A percentile compares a stretch with the other conserved stretches of the same genome.
Evolutionary conservation across 2,113 vertebrate genomes (phyloP).

Genomic region (Suricata suricatta): DNA sequence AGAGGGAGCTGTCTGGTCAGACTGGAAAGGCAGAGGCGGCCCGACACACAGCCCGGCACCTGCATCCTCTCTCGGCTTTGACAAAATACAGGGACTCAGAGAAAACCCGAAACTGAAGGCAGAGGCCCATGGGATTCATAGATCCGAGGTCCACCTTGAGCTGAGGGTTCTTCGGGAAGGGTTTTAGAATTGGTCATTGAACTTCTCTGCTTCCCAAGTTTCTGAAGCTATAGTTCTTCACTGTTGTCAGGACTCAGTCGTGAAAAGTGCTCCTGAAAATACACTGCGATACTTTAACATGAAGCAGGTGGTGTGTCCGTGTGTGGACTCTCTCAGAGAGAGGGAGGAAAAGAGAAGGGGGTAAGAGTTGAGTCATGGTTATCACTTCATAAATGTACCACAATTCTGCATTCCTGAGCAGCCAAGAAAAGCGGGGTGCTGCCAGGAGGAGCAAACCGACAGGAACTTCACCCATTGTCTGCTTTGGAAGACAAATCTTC

Average conservation of each 20-base stretch:
- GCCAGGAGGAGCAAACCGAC: background rate
- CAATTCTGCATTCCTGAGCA: background rate
- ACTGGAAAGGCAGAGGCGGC: background rate
- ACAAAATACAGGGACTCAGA: background rate
- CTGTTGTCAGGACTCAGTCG: background rate
- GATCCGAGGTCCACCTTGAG: background rate
- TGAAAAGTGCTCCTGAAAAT: background rate
- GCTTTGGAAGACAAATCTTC: background rate
- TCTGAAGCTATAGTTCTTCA: background rate
- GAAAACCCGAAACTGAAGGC: background rate
- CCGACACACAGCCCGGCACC: fast-evolving
- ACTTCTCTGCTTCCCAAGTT: background rate
- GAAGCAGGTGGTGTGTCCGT: too few relatives aligned
- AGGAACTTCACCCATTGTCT: background rate
- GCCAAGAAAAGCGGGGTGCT: background rate
- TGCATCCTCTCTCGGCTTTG: fast-evolving
- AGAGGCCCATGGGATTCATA: background rate
- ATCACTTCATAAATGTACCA: background rate
- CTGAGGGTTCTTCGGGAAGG: background rate
- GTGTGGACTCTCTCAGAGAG: background rate
- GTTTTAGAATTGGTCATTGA: background rate
- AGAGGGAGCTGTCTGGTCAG: constrained; percentile 65
- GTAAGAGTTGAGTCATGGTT: background rate
- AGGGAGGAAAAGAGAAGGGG: fast-evolving
- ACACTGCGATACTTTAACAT: background rate